Base-by-base conservation (phyloP, 2,888 invertebrate species). In the Chesias legatella region DNA sequence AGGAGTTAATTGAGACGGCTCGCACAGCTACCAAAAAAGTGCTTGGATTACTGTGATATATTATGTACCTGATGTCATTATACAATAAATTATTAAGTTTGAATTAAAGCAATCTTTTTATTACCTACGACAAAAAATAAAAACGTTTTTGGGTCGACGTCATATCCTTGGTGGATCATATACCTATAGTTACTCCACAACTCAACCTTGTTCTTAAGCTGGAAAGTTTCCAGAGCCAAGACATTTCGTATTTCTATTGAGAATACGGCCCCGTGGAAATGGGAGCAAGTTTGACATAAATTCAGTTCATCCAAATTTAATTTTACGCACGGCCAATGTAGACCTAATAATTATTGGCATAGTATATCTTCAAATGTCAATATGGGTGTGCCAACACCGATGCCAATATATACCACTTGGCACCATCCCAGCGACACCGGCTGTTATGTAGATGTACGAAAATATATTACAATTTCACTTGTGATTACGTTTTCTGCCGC, bases 1-100 rank as follows among this genome's bases (percentile, higher is more conserved):
- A 88, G 10, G 81, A 88, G 29, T 81, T 86, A 33, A 61, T 86
- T 0, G 75, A 78, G 26, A 58, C 73, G 0, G 85, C 86, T 1
- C 74, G 66, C 34, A 74, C 76, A 2, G 56, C 53, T 49, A 84
- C 79, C 7, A 85, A 84, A 55, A 70, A 65, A 17, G 54, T 59
- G 21, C 55, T 73, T 1, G 48, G 42, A 6, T 59, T 56, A 47
- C 60, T 69, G 63, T 66, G 60, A 62, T 62, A 41, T 24, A n/a
- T 11, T 5, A 10, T 11, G 6, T 25, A 38, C 33, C 25, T 37
- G 23, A 28, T n/a, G 13, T 3, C n/a, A 17, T 17, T 17, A 17
- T 3, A 17, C 13, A 3, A 17, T 17, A 3, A 17, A 17, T 3
- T 17, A 3, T 17, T 17, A 3, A 3, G 13, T 17, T 17, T 17